Percentiles rank a stretch among this genome's conserved stretches.
These are phyloP conservation scores for Cetonia aurata DNA, from an alignment of 2,888 invertebrate genomes.

Conservation along the genomic window DNA sequence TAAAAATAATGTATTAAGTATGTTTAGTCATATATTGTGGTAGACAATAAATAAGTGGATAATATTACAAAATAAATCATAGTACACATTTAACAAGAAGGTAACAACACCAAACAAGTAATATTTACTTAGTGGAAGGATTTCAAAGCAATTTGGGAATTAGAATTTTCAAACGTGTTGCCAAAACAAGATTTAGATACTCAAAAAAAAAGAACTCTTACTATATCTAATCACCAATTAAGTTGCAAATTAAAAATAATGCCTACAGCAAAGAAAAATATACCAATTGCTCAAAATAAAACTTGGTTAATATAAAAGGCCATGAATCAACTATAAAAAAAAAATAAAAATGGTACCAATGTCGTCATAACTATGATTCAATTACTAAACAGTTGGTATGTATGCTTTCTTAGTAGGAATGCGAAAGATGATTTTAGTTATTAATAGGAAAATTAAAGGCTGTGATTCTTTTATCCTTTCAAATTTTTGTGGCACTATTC, in stretches of 20 bases:
- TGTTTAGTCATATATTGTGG: no score
- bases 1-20: no score
- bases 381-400: conserved; percentile 35
- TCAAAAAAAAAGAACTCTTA: conserved; percentile 21
- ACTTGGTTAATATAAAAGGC: conserved; percentile 56
- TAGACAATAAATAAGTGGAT: no score
- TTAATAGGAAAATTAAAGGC: conserved; percentile 28
- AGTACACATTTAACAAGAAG: conserved; percentile 28
- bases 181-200: conserved; percentile 14
- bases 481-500: conserved; percentile 24
- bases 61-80: conserved; percentile 7
- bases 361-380: conserved; percentile 38
- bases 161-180: conserved; percentile 30
- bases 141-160: conserved; percentile 15
- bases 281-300: conserved; percentile 39
- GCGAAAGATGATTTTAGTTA: conserved; percentile 24
- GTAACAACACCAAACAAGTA: conserved; percentile 31
- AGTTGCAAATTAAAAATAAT: conserved; percentile 36
- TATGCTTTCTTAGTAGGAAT: conserved; percentile 29
- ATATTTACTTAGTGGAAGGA: conserved; percentile 15
- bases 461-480: conserved; percentile 5
- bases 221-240: conserved; percentile 28
- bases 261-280: conserved; percentile 58
- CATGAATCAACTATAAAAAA: conserved; percentile 50
- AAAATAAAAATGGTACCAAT: conserved; percentile 29